Evolutionary conservation across 2,797 vertebrate species (phyloP), one percentile per base, ranked within the genome.

Genomic region (Parauchenoglanis punctatus): DNA sequence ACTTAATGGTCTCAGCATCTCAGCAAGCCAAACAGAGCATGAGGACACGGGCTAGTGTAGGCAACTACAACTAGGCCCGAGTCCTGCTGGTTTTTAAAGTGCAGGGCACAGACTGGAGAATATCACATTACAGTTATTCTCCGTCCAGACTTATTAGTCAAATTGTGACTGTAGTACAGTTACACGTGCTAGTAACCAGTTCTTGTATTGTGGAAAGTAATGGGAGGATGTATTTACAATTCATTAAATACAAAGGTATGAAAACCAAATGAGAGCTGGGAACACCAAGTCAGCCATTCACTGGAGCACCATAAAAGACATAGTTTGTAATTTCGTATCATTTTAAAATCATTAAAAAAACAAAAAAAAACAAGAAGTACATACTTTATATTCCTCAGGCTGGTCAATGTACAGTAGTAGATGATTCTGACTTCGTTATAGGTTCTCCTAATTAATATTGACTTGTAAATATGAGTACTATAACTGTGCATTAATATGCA

Each of bases 1-100:
- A 93, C 6, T 78, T 61, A 92, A 88, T 86, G 91, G 91, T 80
- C 88, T 93, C 87, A 91, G 90, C 65, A 77, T 80, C 89, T 92
- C 87, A 91, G 90, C 76, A 81, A 88, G 89, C 92, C 94, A 95
- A 96, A 95, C 94, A 92, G 93, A 95, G 93, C 93, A 52, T 94
- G 95, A 95, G 87, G 91, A 91, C 93, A 94, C 91, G 91, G 82
- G 89, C 91, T 76, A 87, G 89, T 52, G 75, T 89, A 90, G 83
- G 86, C 73, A 72, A 67, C 85, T 58, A 58, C 28, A 76, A 87
- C 59, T 81, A 82, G 83, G 76, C 78, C 75, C 20, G 20, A 58
- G 65, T 87, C 54, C 77, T 77, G 83, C 85, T 87, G 86, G 84
- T 86, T 84, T 84, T 76, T 76, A 75, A 52, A 86, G 65, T 70